Evolutionary conservation across 2,113 vertebrate species (phyloP), one percentile per base, ranked within the genome.

Genomic region (Rhea pennata): DNA sequence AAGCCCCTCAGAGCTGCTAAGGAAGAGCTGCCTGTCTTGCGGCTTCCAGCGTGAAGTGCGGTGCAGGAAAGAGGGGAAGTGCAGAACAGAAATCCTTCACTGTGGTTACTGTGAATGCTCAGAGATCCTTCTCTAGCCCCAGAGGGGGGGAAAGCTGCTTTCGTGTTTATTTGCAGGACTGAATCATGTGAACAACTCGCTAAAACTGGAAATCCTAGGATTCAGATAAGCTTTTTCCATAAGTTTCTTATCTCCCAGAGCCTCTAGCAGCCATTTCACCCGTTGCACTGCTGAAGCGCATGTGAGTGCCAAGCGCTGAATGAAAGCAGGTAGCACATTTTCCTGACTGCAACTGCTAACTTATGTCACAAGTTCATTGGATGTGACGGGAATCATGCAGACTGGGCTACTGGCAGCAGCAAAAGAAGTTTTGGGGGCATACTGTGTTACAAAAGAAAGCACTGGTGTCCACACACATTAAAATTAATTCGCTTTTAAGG

Each of bases 361-460:
- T 92, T 92, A 44, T 85, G 84, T 81, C 91, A 56, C 79, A 89
- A 33, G 75, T 91, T 74, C 86, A 92, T 92, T 94, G 80, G 92
- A 94, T 84, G 88, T 93, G 93, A 92, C 92, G 94, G 84, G 70
- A 90, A 94, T 73, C 87, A 93, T 94, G 93, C 61, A 96, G 95
- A 95, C 79, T 87, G 90, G 84, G 67, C 93, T 88, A 96, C 39
- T 92, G 91, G 85, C 85, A 82, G 89, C 75, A 91, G 66, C 65
- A 62, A 87, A n/a, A 90, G 84, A 94, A 92, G 62, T 64, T 77
- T 80, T 71, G 48, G 84, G 72, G 88, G 88, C 80, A 90, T 81
- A 84, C 8, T 0, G 62, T 81, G 76, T 90, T 82, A 90, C 31
- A 88, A 90, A 95, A 84, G 90, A 84, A 92, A 84, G 59, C 80